Base-by-base conservation (phyloP, 2,888 invertebrate species). In the Kryphioiulus occultus region DNA sequence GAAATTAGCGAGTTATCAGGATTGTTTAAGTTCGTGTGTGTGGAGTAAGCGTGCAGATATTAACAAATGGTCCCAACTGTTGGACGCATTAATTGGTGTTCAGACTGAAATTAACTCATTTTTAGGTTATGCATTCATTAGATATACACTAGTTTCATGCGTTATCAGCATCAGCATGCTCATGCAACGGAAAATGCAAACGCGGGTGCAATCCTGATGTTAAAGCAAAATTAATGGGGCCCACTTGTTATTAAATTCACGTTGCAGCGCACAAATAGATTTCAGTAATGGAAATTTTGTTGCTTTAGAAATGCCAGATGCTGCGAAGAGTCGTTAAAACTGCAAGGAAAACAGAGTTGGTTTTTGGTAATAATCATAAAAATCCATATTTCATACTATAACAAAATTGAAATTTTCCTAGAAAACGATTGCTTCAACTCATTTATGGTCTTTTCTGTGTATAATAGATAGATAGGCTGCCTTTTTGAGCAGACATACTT, bases 281-380 rank as follows among this genome's bases (percentile, higher is more conserved):
- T 68, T 68, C 68, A 26, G 68, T 68, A 68, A 68, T 68, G 68
- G 68, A 68, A 68, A 68, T 68, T 68, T 26, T 68, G 68, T 68
- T 68, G 68, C 68, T 68, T 68, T 68, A 26, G 26, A 68, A 68
- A 68, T 68, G 68, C 68, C 68, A 68, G 68, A 68, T 68, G 68
- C 68, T 68, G 26, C 26, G 26, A 68, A 26, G 68, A 12, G n/a
- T 68, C 68, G 68, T 68, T 12, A 68, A 68, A 68, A 26, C 12
- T 26, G 68, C 26, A 7, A 68, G 26, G 26, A 26, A 68, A 68
- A 68, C n/a, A 68, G 22, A 22, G n/a, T 68, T 68, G 26, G 68
- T 26, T 68, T 68, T 26, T 26, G 68, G 68, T 68, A 68, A 12
- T 68, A 68, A 68, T 68, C 68, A 68, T 68, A 68, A 68, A 68